These are phyloP conservation scores for Sipha maydis DNA, from an alignment of 2,888 invertebrate genomes.

Conservation along the genomic window DNA sequence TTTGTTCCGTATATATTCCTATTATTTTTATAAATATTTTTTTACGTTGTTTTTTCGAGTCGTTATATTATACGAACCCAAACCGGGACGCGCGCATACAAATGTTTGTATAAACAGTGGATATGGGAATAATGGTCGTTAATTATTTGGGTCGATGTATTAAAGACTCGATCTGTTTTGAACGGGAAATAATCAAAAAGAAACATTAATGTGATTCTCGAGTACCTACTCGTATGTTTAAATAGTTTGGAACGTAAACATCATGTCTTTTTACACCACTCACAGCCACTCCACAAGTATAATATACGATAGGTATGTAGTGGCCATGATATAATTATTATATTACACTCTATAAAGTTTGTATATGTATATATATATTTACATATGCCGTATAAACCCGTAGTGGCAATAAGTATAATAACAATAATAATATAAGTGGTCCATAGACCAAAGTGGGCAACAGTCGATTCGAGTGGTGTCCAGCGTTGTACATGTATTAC, in stretches of 20 bases:
- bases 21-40: not conserved
- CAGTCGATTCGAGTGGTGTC: not conserved
- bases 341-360: not conserved
- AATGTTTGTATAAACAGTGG: not conserved
- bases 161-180: not conserved
- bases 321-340: not conserved
- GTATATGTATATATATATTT: not conserved
- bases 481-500: not conserved
- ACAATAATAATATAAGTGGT: not conserved
- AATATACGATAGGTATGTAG: not conserved
- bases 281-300: not conserved
- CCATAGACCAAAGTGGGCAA: not conserved
- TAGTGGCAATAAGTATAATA: not conserved
- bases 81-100: not conserved
- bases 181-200: not conserved
- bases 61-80: not conserved
- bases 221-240: not conserved
- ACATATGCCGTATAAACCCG: not conserved
- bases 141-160: not conserved
- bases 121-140: not conserved
- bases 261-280: not conserved
- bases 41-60: not conserved
- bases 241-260: not conserved
- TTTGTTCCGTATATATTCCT: not conserved
- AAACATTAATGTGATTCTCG: not conserved